Conservation (phyloP, 2,888 invertebrate genomes). For the Pristionchus fissidentatus region DNA sequence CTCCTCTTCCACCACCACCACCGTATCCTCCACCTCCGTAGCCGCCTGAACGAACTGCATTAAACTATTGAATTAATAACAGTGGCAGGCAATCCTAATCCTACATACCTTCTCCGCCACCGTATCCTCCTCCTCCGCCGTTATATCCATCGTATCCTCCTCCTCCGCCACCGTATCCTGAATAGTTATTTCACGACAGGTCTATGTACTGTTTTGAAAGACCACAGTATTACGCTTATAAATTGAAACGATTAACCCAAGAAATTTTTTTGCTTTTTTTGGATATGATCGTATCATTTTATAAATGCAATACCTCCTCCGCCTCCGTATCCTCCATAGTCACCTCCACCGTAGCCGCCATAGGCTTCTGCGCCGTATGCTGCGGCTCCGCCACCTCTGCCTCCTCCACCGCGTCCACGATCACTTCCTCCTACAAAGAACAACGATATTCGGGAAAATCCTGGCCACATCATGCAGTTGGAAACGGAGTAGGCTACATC, state of each 20-base stretch:
- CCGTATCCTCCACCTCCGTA: conserved; percentile 41
- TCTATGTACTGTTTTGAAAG: no score
- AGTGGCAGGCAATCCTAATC: no score
- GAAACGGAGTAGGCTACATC: not conserved
- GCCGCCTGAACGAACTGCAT: not conserved
- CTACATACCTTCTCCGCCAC: conserved; percentile 47
- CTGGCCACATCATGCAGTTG: not conserved
- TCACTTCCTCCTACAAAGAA: conserved; percentile 33
- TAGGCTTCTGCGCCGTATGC: conserved; percentile 48
- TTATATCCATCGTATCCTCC: conserved; percentile 48
- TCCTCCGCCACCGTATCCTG: conserved; percentile 47
- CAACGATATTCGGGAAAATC: not conserved
- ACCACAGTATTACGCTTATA: no score
- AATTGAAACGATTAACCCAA: no score
- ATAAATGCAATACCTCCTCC: no score
- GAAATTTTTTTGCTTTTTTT: no score
- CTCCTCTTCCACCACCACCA: conserved; percentile 21
- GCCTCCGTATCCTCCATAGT: conserved; percentile 46
- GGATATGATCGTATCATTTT: no score
- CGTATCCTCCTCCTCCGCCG: conserved; percentile 46
- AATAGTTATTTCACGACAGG: no score
- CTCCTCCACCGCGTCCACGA: conserved; percentile 49
- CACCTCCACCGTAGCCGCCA: conserved; percentile 49
- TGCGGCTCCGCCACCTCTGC: conserved; percentile 51
- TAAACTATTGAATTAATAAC: not conserved